Base-by-base conservation (phyloP, 2,113 vertebrate species). In the Campylorhamphus procurvoides region DNA sequence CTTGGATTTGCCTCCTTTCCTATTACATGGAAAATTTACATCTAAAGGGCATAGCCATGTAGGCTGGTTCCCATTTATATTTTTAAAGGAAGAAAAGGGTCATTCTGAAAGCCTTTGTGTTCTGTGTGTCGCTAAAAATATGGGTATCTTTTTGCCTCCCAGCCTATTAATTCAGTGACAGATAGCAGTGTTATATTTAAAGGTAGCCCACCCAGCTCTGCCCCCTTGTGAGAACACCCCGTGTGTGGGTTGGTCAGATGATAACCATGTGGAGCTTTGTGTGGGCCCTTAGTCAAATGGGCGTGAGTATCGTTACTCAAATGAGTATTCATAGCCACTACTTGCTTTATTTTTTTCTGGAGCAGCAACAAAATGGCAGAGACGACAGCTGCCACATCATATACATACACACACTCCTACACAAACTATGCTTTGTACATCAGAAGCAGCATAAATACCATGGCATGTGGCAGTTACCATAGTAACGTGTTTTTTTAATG, bases 381-480 rank as follows among this genome's bases (percentile, higher is more conserved):
- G 98, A 98, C 93, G 97, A 97, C 98, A 98, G 98, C 98, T 98
- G 98, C 97, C 97, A 97, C 97, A 98, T 98, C 98, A 98, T 98
- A 97, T 96, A 98, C 98, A 98, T 97, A 98, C 98, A 98, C 97
- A 98, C 97, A 98, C 97, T 98, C 97, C 98, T 97, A 98, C 98
- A 98, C 98, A 98, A 98, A 97, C 98, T 97, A 97, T 96, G 98
- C 98, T 98, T 98, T 98, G 97, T 98, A 98, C 98, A 98, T 98
- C 98, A 98, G 98, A 98, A 98, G 97, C 97, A 97, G 97, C 97
- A 98, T 98, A 98, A 98, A 98, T 98, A 98, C 97, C 98, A 96
- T 97, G 97, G 98, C 98, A 98, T 98, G 98, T 97, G 97, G 98
- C 97, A 98, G 98, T 98, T 98, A 93, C 97, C 95, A 98, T 98